A percentile compares a stretch with the other conserved stretches of the same genome.
phyloP scores from a whole-genome alignment of 2,888 invertebrate genomes.

The Catocala sponsa region DNA sequence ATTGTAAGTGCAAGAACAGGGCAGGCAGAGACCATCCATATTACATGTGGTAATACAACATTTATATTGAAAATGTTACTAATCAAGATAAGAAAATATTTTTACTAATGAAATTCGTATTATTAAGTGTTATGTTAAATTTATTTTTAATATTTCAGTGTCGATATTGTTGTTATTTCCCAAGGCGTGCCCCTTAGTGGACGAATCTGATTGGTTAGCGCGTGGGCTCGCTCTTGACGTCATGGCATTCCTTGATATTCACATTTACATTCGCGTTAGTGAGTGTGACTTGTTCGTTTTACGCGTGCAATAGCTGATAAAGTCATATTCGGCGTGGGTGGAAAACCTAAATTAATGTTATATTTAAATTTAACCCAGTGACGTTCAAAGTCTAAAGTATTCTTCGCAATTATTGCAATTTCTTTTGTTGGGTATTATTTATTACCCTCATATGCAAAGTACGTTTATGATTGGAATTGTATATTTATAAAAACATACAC shows the following conservation, averaged over 20 bases:
- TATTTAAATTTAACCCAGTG: not conserved
- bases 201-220: slow-evolving; percentile 84
- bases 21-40: slow-evolving; percentile 37
- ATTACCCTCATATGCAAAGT: no score
- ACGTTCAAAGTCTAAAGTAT: no score
- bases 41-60: slow-evolving; percentile 11
- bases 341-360: not conserved
- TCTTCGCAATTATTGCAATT: no score
- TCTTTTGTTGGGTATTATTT: no score
- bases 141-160: slow-evolving; percentile 22
- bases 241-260: slow-evolving; percentile 81
- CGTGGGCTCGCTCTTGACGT: slow-evolving; percentile 87
- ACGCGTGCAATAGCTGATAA: slow-evolving; percentile 29
- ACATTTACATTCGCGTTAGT: slow-evolving; percentile 74
- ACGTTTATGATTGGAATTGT: no score
- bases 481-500: no score
- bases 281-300: slow-evolving; percentile 48
- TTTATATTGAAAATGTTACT: slow-evolving; percentile 10
- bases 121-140: slow-evolving; percentile 7
- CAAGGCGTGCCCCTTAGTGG: slow-evolving; percentile 88
- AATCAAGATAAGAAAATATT: slow-evolving; percentile 6
- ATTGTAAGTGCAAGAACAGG: slow-evolving; percentile 53
- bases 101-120: slow-evolving; percentile 12
- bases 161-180: slow-evolving; percentile 67
- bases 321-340: slow-evolving; percentile 10